These are phyloP conservation scores for Conchocele bisecta DNA, from an alignment of 2,888 invertebrate species.

Conservation along the genomic window DNA sequence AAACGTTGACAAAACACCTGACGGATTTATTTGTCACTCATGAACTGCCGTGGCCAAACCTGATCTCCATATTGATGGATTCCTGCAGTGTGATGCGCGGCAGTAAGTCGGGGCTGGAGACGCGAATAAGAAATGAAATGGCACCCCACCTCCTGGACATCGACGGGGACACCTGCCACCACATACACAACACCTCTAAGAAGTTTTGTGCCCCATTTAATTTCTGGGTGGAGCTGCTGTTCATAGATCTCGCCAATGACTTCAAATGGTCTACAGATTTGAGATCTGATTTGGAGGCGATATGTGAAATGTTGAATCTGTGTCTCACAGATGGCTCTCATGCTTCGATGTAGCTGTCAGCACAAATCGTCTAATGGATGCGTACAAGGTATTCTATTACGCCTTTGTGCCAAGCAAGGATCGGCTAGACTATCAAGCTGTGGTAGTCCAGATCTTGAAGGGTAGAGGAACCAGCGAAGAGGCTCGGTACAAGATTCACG, in stretches of 20 bases:
- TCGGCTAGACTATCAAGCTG: not conserved
- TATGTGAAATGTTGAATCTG: constrained; percentile 42
- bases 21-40: constrained; percentile 32
- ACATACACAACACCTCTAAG: constrained; percentile 64
- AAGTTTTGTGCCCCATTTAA: constrained; percentile 56
- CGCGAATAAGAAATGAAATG: constrained; percentile 27
- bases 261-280: constrained; percentile 62
- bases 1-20: constrained; percentile 32
- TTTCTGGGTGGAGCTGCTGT: constrained; percentile 44
- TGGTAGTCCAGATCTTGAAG: constrained; percentile 24
- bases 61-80: constrained; percentile 60
- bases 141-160: constrained; percentile 64
- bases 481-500: not conserved
- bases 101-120: constrained; percentile 57
- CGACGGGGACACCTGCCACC: constrained; percentile 66
- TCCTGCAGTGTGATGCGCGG: constrained; percentile 64
- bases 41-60: constrained; percentile 58
- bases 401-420: constrained; percentile 5
- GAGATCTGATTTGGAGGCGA: constrained; percentile 34
- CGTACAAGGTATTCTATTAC: constrained; percentile 34
- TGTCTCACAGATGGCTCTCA: constrained; percentile 61
- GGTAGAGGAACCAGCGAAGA: not conserved
- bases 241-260: constrained; percentile 57
- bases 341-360: constrained; percentile 46
- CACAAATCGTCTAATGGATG: constrained; percentile 45